Evolutionary conservation across 1,140 invertebrate genomes (phyloP).

Genomic region (Leguminivora glycinivorella): DNA sequence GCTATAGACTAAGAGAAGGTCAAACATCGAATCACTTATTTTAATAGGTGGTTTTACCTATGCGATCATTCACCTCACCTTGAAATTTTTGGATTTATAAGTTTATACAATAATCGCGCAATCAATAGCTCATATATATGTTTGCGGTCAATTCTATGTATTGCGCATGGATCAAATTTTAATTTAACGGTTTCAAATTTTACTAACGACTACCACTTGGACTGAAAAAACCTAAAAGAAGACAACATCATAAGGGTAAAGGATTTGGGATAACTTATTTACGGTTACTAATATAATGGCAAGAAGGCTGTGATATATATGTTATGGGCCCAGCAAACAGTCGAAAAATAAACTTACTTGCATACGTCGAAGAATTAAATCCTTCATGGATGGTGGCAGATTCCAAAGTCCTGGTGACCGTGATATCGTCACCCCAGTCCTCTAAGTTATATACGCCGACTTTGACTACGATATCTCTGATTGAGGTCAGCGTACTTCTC

Average conservation of each 20-base stretch:
- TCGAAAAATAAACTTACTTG: conserved; percentile 52
- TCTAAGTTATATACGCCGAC: conserved; percentile 75
- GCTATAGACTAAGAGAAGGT: background rate
- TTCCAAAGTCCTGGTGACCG: conserved; percentile 54
- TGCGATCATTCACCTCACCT: background rate
- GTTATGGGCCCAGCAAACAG: too few species aligned
- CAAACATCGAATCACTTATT: background rate
- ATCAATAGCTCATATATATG: background rate
- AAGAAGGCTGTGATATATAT: too few species aligned
- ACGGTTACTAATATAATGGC: too few species aligned
- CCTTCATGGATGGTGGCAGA: conserved; percentile 60
- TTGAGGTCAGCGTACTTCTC: conserved; percentile 54
- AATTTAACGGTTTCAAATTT: too few species aligned
- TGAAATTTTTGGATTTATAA: background rate
- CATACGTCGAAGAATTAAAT: conserved; percentile 53
- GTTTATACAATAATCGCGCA: background rate
- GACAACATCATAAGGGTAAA: too few species aligned
- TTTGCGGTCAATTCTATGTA: background rate
- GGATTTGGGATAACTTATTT: too few species aligned
- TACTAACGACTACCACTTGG: too few species aligned
- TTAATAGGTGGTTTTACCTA: background rate
- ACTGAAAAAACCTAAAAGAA: too few species aligned
- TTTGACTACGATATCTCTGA: conserved; percentile 62
- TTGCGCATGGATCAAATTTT: too few species aligned
- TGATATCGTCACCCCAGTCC: conserved; percentile 74